Evolutionary conservation across 2,113 vertebrate genomes (phyloP), one percentile per base, ranked within the genome.

Genomic region (Corydoras sp.): DNA sequence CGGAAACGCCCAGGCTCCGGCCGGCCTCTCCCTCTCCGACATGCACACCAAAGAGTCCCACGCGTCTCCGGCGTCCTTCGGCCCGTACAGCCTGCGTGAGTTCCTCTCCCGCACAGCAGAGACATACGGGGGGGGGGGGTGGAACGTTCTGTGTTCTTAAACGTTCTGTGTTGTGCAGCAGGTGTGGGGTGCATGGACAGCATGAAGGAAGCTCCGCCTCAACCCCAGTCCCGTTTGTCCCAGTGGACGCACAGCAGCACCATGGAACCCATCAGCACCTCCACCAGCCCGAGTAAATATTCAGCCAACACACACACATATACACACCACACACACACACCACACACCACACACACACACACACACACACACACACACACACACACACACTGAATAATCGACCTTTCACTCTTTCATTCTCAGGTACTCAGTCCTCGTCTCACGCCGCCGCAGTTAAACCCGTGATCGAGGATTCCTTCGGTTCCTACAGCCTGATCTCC

Each of bases 11-110:
- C 92, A 92, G 85, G 89, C 91, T 81, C 87, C 91, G 79, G 85
- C 92, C n/a, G 85, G 96, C 90, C 92, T 97, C 59, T 79, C 91
- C 62, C 92, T 97, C 62, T 80, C 92, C 48, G 95, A 98, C 90
- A 92, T 97, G 92, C 95, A 97, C 92, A 96, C 94, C 95, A 99
- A 99, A 99, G 96, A 99, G 90, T 91, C 91, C 77, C 94, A 90
- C 81, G 91, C 93, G 89, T 97, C 95, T 79, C 91, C 93, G 88
- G 94, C 88, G 85, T 90, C 92, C 91, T 98, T 95, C 86, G 88
- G 92, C 91, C 88, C 92, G 82, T 97, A 97, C 86, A 88, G 93
- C 85, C 93, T 98, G 61, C 93, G 96, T 99, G 81, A 88, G 95
- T 15, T 43, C 60, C 56, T 11, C 12, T 18, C 13, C 10, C 11